Evolutionary conservation across 2,888 invertebrate genomes (phyloP).

Genomic region (Catocala sponsa): DNA sequence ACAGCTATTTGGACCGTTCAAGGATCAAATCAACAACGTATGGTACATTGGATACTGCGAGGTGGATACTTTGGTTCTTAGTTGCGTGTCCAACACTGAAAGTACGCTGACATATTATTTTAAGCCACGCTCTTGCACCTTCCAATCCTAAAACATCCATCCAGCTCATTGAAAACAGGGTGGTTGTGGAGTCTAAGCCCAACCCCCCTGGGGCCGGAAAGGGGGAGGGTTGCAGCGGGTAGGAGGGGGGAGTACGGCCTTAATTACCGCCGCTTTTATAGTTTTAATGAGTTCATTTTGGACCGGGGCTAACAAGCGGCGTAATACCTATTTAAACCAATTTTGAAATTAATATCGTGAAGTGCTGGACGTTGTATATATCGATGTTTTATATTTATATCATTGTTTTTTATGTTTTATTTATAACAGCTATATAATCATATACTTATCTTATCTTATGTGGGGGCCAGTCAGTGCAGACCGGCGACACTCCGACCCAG

Average conservation of each 20-base stretch:
- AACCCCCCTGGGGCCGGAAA: constrained; percentile 62
- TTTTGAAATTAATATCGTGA: constrained; percentile 86
- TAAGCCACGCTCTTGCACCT: constrained; percentile 10
- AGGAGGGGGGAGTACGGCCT: constrained; percentile 72
- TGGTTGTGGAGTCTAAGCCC: constrained; percentile 66
- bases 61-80: no score
- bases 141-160: constrained; percentile 45
- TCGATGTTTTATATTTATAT: constrained; percentile 58
- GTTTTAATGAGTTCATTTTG: constrained; percentile 92
- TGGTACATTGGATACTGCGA: no score
- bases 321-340: constrained; percentile 87
- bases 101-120: no score
- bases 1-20: no score
- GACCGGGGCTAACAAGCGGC: constrained; percentile 89
- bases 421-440: not conserved
- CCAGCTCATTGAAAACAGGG: constrained; percentile 54
- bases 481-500: no score
- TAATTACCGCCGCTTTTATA: constrained; percentile 93
- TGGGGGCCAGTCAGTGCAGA: no score
- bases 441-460: no score
- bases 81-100: no score
- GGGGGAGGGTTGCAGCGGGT: constrained; percentile 56
- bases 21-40: no score
- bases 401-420: not conserved
- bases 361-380: constrained; percentile 62